Conservation (phyloP, 2,888 invertebrate genomes). For the Minunthozetes semirufus region DNA sequence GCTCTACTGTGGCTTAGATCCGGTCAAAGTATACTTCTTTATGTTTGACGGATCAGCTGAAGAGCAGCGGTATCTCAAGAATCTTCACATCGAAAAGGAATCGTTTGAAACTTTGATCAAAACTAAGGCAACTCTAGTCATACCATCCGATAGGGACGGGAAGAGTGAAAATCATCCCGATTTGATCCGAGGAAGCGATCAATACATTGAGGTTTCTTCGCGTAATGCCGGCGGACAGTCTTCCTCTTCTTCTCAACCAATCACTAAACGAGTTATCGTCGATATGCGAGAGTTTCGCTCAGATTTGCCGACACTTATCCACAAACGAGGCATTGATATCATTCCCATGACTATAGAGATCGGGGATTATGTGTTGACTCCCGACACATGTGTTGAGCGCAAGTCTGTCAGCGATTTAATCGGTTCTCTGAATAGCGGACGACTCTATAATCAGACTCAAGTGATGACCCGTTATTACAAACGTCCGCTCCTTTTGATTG, state of each 20-base stretch:
- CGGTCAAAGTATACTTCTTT: conserved; percentile 72
- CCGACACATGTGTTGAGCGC: conserved; percentile 91
- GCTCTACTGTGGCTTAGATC: conserved; percentile 38
- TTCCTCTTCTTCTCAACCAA: neutral
- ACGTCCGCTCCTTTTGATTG: conserved; percentile 83
- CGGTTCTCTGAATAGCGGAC: conserved; percentile 86
- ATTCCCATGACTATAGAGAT: conserved; percentile 80
- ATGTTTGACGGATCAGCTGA: conserved; percentile 88
- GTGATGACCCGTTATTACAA: conserved; percentile 84
- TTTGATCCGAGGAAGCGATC: conserved; percentile 48
- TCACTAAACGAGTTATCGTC: conserved; percentile 58
- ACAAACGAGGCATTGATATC: conserved; percentile 84
- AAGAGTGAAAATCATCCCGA: conserved; percentile 60
- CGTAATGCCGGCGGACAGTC: conserved; percentile 53
- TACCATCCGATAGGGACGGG: conserved; percentile 80
- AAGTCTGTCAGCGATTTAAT: conserved; percentile 93
- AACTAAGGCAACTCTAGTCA: conserved; percentile 86
- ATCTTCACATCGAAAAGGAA: conserved; percentile 80
- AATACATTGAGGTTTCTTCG: conserved; percentile 42
- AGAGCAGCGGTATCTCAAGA: conserved; percentile 90
- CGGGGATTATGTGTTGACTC: conserved; percentile 94
- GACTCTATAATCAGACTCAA: conserved; percentile 88
- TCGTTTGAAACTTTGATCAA: conserved; percentile 87
- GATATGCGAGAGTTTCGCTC: conserved; percentile 98
- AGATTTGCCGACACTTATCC: conserved; percentile 86